Percentiles rank a stretch among this genome's conserved stretches.
These are phyloP conservation scores for Crotalus tigris DNA, from an alignment of 2,113 vertebrate genomes.

Conservation along the genomic window DNA sequence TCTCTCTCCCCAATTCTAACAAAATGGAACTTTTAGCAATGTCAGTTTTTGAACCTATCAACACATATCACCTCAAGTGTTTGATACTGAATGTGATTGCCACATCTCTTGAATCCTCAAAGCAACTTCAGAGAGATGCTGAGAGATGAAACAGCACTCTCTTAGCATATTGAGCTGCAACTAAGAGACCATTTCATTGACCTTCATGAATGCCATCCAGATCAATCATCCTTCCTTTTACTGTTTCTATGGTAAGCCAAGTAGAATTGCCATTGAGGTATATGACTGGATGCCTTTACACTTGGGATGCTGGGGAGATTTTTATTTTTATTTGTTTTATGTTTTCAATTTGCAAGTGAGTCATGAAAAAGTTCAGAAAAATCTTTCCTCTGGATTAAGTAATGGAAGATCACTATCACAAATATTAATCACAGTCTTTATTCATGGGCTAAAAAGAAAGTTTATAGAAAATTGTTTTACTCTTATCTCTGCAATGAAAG, in stretches of 20 bases:
- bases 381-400: constrained; percentile 9
- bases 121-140: not conserved
- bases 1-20: not conserved
- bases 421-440: constrained; percentile 22
- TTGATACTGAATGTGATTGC: not conserved
- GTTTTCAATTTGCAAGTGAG: constrained; percentile 12
- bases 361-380: not conserved
- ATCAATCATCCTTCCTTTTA: constrained; percentile 10
- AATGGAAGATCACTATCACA: constrained; percentile 17
- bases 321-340: constrained; percentile 8
- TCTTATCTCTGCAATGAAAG: constrained; percentile 7
- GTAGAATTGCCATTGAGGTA: not conserved
- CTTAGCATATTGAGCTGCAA: not conserved
- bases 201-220: not conserved
- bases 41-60: not conserved
- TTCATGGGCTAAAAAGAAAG: not conserved
- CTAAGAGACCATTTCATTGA: not conserved
- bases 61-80: not conserved
- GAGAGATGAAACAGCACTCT: not conserved
- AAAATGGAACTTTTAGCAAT: not conserved
- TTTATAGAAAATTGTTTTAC: not conserved
- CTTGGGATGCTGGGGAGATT: not conserved
- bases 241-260: not conserved
- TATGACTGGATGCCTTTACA: not conserved
- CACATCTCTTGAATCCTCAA: not conserved